Conservation (phyloP, 1,140 invertebrate genomes). For the Drosophila hydei region DNA sequence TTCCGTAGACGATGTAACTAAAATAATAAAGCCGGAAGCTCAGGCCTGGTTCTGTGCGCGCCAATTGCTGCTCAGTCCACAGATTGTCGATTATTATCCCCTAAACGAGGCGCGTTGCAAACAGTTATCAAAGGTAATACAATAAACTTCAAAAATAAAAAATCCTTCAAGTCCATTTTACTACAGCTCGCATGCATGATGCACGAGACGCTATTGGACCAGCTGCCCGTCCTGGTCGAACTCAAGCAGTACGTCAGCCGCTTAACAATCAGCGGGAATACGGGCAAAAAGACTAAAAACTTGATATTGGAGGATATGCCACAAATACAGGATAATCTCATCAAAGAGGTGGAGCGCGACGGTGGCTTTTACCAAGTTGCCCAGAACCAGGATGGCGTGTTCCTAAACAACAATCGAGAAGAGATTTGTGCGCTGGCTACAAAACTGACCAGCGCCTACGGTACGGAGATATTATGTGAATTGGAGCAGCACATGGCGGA, state of each 20-base stretch:
- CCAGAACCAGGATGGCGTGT: conserved; percentile 84
- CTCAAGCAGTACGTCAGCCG: conserved; percentile 88
- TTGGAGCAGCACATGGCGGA: conserved; percentile 71
- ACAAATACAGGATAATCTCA: conserved; percentile 72
- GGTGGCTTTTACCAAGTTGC: conserved; percentile 86
- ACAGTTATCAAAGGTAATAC: conserved; percentile 84
- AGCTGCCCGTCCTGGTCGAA: conserved; percentile 90
- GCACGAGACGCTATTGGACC: conserved; percentile 88
- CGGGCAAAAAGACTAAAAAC: conserved; percentile 71
- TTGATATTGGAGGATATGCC: conserved; percentile 86
- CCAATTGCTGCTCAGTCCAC: conserved; percentile 88
- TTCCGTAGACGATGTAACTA: conserved; percentile 85
- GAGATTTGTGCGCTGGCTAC: conserved; percentile 85
- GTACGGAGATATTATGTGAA: conserved; percentile 85
- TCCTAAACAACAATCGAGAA: conserved; percentile 85
- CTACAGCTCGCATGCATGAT: conserved; percentile 84
- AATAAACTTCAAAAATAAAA: background rate
- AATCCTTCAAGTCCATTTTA: no score
- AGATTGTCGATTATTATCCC: conserved; percentile 87
- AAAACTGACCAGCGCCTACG: conserved; percentile 84
- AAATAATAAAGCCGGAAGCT: conserved; percentile 88
- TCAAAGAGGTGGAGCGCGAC: conserved; percentile 84
- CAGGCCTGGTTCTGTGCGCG: conserved; percentile 90
- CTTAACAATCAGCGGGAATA: conserved; percentile 65
- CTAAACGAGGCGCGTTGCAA: conserved; percentile 88